Percentiles rank a stretch among this genome's conserved stretches.
These are phyloP conservation scores for Craniophora ligustri DNA, from an alignment of 2,888 invertebrate species.

Conservation along the genomic window DNA sequence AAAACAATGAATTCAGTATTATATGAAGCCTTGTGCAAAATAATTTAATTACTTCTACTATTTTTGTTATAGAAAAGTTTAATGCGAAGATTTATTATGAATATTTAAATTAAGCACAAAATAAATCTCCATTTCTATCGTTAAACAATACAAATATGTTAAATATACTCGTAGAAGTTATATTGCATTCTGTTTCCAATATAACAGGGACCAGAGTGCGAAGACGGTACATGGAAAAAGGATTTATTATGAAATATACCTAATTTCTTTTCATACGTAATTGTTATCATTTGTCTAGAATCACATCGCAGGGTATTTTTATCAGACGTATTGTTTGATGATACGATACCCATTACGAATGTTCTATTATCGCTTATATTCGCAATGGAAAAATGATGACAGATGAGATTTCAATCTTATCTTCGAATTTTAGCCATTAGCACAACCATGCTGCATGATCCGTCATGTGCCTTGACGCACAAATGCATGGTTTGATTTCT, in stretches of 20 bases:
- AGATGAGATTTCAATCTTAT: slow-evolving; percentile 59
- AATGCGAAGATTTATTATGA: not conserved
- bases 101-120: not conserved
- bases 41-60: not conserved
- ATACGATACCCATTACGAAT: slow-evolving; percentile 59
- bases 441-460: slow-evolving; percentile 27
- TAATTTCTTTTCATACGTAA: too few species aligned
- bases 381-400: slow-evolving; percentile 59
- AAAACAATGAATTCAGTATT: slow-evolving; percentile 15
- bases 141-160: too few species aligned
- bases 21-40: slow-evolving; percentile 6
- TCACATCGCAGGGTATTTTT: slow-evolving; percentile 21
- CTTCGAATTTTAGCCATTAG: slow-evolving; percentile 50
- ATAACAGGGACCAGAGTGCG: too few species aligned
- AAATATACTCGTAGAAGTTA: too few species aligned
- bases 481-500: slow-evolving; percentile 1
- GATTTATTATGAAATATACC: too few species aligned
- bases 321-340: slow-evolving; percentile 41
- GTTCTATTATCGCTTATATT: slow-evolving; percentile 48
- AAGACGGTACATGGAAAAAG: too few species aligned
- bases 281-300: slow-evolving; percentile 13
- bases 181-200: too few species aligned
- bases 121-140: not conserved
- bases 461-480: slow-evolving; percentile 17
- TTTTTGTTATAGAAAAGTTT: not conserved